Conservation (phyloP, 92 coral and sea anemone species). For the Phenganax subtilis region DNA sequence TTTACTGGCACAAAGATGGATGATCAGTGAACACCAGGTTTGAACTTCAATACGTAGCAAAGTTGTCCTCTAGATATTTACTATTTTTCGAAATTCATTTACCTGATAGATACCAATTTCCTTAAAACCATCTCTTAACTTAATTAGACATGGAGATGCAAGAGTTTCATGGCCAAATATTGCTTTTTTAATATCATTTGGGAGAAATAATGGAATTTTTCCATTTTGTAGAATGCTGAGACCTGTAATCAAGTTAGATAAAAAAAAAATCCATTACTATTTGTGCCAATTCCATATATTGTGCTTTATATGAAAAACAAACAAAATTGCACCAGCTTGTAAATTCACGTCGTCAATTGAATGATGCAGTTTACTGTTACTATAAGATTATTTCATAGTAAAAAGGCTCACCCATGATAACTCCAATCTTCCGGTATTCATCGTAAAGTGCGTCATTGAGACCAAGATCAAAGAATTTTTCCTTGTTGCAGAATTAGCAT, state of each 20-base stretch:
- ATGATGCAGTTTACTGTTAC: neutral
- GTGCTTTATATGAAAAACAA: neutral
- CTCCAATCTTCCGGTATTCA: slow-evolving; percentile 12
- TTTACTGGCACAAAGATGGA: too few species aligned
- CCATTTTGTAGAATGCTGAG: slow-evolving; percentile 52
- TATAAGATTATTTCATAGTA: too few species aligned
- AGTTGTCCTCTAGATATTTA: too few species aligned
- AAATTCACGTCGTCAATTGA: neutral
- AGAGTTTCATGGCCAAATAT: slow-evolving; percentile 8
- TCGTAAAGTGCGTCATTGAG: neutral
- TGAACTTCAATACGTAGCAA: too few species aligned
- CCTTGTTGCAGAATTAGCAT: neutral
- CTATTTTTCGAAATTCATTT: too few species aligned
- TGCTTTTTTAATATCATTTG: slow-evolving; percentile 12
- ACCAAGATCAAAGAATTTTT: slow-evolving; percentile 15
- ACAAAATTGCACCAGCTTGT: neutral
- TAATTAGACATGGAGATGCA: neutral
- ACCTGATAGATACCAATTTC: too few species aligned
- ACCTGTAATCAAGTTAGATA: slow-evolving; percentile 23
- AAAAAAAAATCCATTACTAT: neutral
- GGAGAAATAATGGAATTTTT: slow-evolving; percentile 34
- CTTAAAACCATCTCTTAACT: neutral
- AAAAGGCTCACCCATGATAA: slow-evolving; percentile 8
- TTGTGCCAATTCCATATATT: neutral
- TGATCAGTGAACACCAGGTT: too few species aligned